These are phyloP conservation scores for Napeogenes sylphis DNA, from an alignment of 2,888 invertebrate genomes.

Conservation along the genomic window DNA sequence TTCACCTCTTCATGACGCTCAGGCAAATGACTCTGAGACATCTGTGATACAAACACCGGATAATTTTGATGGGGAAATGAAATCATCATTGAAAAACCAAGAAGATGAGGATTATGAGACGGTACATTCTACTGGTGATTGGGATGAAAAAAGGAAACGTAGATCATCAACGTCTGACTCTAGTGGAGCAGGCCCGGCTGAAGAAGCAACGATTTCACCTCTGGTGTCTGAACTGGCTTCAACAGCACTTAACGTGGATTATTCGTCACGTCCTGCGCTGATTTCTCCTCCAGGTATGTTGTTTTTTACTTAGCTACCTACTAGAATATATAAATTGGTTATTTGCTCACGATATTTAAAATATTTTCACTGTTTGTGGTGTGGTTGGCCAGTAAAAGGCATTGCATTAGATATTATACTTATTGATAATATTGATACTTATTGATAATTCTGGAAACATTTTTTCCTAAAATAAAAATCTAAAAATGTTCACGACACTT, in stretches of 20 bases:
- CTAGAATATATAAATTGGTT: constrained; percentile 6
- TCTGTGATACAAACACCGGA: constrained; percentile 45
- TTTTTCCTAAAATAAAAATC: no score
- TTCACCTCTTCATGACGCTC: constrained; percentile 42
- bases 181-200: constrained; percentile 45
- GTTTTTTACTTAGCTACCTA: neutral
- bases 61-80: constrained; percentile 47
- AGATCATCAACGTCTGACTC: constrained; percentile 68
- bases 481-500: no score
- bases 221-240: constrained; percentile 61
- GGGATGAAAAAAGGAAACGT: constrained; percentile 61
- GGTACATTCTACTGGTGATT: constrained; percentile 54
- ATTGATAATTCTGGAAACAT: no score
- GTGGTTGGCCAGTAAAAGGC: neutral
- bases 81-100: constrained; percentile 41
- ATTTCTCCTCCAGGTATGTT: constrained; percentile 57
- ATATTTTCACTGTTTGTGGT: constrained; percentile 15
- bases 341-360: constrained; percentile 2
- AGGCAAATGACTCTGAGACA: constrained; percentile 40
- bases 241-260: constrained; percentile 54
- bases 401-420: no score
- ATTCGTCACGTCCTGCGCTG: constrained; percentile 48
- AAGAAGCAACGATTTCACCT: constrained; percentile 52
- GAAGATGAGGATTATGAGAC: constrained; percentile 56
- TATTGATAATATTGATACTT: no score